phyloP scores from a whole-genome alignment of 2,888 invertebrate species.

The Diadegma fenestrale region DNA sequence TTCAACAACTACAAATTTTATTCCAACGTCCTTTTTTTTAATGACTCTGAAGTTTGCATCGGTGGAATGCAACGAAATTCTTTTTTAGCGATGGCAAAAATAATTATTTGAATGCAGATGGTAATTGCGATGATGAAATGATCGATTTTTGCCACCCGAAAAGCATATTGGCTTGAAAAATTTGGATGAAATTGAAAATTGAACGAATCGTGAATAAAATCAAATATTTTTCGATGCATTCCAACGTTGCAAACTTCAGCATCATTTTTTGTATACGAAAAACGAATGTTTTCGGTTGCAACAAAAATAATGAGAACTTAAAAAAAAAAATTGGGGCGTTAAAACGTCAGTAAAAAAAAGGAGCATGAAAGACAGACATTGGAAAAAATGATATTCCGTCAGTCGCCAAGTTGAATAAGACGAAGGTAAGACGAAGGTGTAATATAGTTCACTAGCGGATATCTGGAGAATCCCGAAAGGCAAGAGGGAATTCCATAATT shows the following conservation, averaged over 20 bases:
- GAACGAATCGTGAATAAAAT: no score
- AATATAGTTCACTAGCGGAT: constrained; percentile 26
- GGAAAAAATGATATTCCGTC: constrained; percentile 32
- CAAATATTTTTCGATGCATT: no score
- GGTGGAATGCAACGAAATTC: no score
- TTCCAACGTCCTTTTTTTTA: no score
- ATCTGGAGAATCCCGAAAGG: constrained; percentile 56
- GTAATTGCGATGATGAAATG: no score
- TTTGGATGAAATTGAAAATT: no score
- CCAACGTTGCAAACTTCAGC: no score
- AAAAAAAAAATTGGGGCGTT: background rate
- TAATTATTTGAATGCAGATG: no score
- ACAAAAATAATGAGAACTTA: background rate
- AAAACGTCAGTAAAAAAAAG: constrained; percentile 17
- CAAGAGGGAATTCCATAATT: constrained; percentile 53
- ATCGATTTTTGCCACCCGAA: no score
- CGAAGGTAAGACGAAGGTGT: constrained; percentile 43
- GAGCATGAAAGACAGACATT: background rate
- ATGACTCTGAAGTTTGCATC: no score
- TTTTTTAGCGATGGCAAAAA: no score
- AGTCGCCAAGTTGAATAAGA: constrained; percentile 24
- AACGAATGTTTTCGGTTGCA: background rate
- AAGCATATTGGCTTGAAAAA: no score
- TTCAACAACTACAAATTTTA: background rate
- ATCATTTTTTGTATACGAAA: background rate